Percentiles rank a stretch among this genome's conserved stretches.
phyloP scores from a whole-genome alignment of 2,797 vertebrate species.

The Otus scops region DNA sequence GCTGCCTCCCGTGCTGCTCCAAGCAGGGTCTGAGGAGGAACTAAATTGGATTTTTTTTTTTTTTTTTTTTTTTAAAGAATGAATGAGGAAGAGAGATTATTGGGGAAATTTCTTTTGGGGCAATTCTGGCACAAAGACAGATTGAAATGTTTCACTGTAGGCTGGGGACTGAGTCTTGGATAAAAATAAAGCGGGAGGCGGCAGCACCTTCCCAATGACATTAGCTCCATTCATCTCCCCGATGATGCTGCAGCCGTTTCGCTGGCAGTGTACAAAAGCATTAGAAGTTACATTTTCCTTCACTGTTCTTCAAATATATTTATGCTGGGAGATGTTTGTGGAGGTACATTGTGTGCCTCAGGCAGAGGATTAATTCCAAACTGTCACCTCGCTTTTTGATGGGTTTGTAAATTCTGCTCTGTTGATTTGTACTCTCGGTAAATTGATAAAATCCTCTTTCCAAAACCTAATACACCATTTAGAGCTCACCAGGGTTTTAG shows the following conservation, averaged over 20 bases:
- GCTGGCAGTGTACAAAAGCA: slow-evolving; percentile 27
- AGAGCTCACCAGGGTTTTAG: slow-evolving; percentile 8
- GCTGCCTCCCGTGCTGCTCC: neutral
- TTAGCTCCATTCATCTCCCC: slow-evolving; percentile 47
- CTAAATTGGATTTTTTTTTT: rapidly evolving
- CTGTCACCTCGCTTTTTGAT: slow-evolving; percentile 22
- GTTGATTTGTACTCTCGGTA: slow-evolving; percentile 27
- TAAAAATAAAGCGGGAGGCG: slow-evolving; percentile 46
- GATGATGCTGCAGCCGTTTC: neutral
- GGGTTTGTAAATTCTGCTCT: slow-evolving; percentile 57
- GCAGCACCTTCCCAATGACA: slow-evolving; percentile 61
- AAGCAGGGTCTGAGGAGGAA: rapidly evolving
- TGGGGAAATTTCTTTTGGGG: neutral
- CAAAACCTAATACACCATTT: neutral
- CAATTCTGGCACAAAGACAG: neutral
- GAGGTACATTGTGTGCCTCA: slow-evolving; percentile 35
- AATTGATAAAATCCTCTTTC: slow-evolving; percentile 21
- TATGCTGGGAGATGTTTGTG: slow-evolving; percentile 50
- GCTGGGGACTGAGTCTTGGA: slow-evolving; percentile 8
- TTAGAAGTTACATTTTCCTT: slow-evolving; percentile 54
- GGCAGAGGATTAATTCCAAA: slow-evolving; percentile 41
- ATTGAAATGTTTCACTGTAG: neutral
- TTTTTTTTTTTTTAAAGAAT: neutral
- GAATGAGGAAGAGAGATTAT: neutral
- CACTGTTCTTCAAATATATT: slow-evolving; percentile 49